Percentiles rank a stretch among this genome's conserved stretches.
phyloP scores from a whole-genome alignment of 2,888 invertebrate genomes.

The Yponomeuta cagnagella region DNA sequence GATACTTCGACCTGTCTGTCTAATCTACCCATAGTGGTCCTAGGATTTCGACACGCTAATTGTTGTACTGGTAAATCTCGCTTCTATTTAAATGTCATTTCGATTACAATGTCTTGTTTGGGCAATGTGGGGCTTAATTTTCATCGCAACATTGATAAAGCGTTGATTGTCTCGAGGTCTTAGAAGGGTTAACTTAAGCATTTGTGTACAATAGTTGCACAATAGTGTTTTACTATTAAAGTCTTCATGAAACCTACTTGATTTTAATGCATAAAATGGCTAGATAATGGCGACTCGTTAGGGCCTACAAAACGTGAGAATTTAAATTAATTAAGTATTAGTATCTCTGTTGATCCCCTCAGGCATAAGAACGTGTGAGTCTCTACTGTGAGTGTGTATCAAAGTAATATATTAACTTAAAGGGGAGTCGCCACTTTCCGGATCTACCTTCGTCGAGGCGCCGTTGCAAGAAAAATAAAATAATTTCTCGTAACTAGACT shows the following conservation, averaged over 20 bases:
- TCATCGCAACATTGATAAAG: background rate
- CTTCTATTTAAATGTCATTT: background rate
- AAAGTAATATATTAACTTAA: background rate
- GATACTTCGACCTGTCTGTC: background rate
- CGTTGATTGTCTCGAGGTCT: constrained; percentile 1
- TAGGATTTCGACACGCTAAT: background rate
- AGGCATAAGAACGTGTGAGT: too few species aligned
- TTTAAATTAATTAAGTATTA: background rate
- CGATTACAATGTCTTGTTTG: constrained; percentile 1
- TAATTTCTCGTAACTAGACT: background rate
- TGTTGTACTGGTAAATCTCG: background rate
- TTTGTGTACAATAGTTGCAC: background rate
- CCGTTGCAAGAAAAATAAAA: background rate
- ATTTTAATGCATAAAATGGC: background rate
- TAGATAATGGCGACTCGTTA: background rate
- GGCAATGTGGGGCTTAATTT: background rate
- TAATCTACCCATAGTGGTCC: background rate
- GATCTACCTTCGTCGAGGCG: background rate
- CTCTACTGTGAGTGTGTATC: too few species aligned
- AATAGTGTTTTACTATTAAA: background rate
- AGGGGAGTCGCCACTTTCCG: background rate
- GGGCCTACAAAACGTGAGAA: background rate
- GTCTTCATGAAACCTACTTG: background rate
- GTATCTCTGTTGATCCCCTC: too few species aligned
- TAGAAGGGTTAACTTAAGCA: background rate